A percentile compares a stretch with the other conserved stretches of the same genome.
phyloP scores from a whole-genome alignment of 2,797 vertebrate genomes.

The Gymnothorax reevesii region DNA sequence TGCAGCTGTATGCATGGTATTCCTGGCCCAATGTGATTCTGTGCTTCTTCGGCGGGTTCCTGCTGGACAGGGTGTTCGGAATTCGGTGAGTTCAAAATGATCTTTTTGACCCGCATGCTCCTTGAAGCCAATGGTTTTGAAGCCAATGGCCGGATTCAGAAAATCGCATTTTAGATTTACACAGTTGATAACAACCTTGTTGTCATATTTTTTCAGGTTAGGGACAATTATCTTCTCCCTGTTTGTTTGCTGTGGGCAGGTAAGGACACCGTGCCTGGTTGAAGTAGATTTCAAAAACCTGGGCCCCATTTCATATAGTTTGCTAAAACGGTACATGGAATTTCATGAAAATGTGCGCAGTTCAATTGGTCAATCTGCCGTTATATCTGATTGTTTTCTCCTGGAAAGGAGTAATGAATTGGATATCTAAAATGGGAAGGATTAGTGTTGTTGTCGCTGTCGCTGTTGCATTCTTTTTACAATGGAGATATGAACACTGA shows the following conservation, averaged over 20 bases:
- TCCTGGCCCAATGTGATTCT: conserved; percentile 98
- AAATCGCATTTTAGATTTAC: background rate
- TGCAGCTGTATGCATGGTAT: conserved; percentile 96
- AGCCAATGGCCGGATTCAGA: too few relatives aligned
- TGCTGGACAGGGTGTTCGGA: conserved; percentile 94
- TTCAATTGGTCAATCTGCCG: too few relatives aligned
- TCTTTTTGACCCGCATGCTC: background rate
- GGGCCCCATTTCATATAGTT: background rate
- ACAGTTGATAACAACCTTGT: background rate
- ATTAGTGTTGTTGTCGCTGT: too few relatives aligned
- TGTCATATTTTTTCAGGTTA: conserved; percentile 67
- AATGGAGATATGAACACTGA: too few relatives aligned
- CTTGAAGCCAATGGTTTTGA: background rate
- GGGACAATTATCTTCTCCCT: conserved; percentile 90
- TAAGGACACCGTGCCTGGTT: conserved; percentile 55
- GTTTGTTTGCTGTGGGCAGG: conserved; percentile 91
- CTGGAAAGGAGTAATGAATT: too few relatives aligned
- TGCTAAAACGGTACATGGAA: too few relatives aligned
- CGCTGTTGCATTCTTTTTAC: too few relatives aligned
- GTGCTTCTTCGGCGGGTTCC: conserved; percentile 94
- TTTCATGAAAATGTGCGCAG: too few relatives aligned
- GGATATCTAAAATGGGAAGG: too few relatives aligned
- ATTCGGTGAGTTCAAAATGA: conserved; percentile 75
- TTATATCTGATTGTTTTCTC: too few relatives aligned
- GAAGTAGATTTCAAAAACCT: background rate